Base-by-base conservation (phyloP, 2,113 vertebrate species). In the Ceyx melanurus region DNA sequence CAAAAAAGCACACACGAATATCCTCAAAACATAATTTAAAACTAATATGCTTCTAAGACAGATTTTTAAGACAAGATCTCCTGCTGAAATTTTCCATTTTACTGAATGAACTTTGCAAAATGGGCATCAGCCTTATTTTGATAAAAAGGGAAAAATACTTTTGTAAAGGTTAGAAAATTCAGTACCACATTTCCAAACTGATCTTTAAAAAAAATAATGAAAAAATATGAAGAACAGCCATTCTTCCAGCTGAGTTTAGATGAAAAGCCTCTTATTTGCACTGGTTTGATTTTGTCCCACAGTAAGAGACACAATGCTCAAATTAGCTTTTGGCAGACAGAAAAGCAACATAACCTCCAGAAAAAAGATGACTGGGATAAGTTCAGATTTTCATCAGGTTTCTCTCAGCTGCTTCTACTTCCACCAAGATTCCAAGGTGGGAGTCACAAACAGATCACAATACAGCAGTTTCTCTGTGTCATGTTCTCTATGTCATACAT, bases 1-100 rank as follows among this genome's bases (percentile, higher is more conserved):
- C 37, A 10, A 37, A 37, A 37, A 37, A 37, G 37, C 37, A 37
- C 37, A 37, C 37, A 37, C 37, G 37, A 37, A 37, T 37, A 37
- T 0, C 8, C 25, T 57, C 31, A 9, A 31, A 53, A 53, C 0
- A 0, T 28, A 56, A 71, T 29, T 45, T 51, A 9, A 25, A 71
- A 65, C 46, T 29, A 31, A 20, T 13, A 28, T 29, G 45, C 11
- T 29, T 65, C 25, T 33, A 45, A 73, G 29, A 42, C 14, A 16
- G 11, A 57, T 18, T 33, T 33, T 14, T 46, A 80, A 76, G 60
- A 73, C 15, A 64, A 33, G 3, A 18, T 33, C 5, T 53, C 61
- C 28, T 58, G 10, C 28, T 51, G 46, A n/a, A 11, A 4, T 15
- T 61, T 76, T 73, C 31, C 2, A 0, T 11, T 26, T 48, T 9